Conservation (phyloP, 2,797 vertebrate genomes). For the Macropus fuliginosus region DNA sequence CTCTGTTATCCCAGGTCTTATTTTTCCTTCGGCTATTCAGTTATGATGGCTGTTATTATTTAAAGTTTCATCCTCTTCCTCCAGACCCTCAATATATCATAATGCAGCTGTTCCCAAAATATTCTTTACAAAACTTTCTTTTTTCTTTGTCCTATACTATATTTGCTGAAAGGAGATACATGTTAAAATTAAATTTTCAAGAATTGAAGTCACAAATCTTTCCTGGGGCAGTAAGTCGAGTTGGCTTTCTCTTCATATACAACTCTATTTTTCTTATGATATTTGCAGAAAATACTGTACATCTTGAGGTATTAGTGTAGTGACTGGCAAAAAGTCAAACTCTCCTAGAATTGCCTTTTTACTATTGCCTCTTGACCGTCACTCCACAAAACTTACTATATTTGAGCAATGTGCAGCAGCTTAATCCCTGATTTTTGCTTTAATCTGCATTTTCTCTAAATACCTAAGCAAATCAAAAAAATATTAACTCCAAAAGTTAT, state of each 20-base stretch:
- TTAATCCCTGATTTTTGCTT: conserved; percentile 1
- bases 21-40: conserved; percentile 30
- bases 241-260: conserved; percentile 38
- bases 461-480: conserved; percentile 1
- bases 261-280: conserved; percentile 29
- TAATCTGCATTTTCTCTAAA: conserved; percentile 20
- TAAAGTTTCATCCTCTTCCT: conserved; percentile 8
- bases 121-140: conserved; percentile 57
- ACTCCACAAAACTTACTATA: neutral
- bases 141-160: neutral
- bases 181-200: conserved; percentile 57
- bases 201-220: conserved; percentile 41
- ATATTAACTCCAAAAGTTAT: neutral
- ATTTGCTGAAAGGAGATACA: conserved; percentile 41
- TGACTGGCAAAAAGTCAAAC: conserved; percentile 27
- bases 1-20: neutral
- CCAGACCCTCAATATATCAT: conserved; percentile 18
- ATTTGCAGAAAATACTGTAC: neutral
- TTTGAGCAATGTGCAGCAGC: neutral
- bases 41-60: conserved; percentile 43
- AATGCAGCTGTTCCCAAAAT: conserved; percentile 56
- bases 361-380: neutral
- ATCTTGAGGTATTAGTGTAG: conserved; percentile 7
- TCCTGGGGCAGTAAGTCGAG: neutral
- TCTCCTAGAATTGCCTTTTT: conserved; percentile 35